Percentiles rank a stretch among this genome's conserved stretches.
Evolutionary conservation across 2,797 vertebrate species (phyloP).

Genomic region (Dendrocincla fuliginosa): DNA sequence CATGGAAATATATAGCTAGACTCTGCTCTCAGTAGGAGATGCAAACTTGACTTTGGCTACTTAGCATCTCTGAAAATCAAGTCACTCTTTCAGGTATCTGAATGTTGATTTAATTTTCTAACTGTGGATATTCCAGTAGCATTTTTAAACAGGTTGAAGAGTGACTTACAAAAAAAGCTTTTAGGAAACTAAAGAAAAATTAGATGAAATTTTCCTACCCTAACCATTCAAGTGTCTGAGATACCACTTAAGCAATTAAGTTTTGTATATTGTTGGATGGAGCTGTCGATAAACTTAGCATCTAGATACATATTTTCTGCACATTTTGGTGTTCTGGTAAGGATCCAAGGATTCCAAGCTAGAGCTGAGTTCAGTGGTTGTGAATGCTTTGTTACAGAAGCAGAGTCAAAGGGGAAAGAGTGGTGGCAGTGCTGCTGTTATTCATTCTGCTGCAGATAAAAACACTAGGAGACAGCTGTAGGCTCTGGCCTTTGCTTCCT

Average conservation of each 20-base stretch:
- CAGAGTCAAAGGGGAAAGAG: not conserved
- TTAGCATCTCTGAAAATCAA: not conserved
- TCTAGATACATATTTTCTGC: not conserved
- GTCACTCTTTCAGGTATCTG: not conserved
- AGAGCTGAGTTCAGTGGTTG: not conserved
- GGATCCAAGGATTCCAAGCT: not conserved
- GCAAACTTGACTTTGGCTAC: not conserved
- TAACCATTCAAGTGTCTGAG: not conserved
- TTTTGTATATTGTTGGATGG: not conserved
- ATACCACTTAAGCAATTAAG: not conserved
- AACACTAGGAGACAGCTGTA: not conserved
- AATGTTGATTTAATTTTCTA: not conserved
- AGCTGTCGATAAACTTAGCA: not conserved
- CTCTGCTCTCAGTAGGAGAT: not conserved
- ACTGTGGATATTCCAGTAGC: not conserved
- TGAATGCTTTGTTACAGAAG: not conserved
- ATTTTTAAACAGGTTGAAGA: not conserved
- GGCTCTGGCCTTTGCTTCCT: not conserved
- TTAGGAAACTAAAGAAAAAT: not conserved
- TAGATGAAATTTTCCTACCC: not conserved
- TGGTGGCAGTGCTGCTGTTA: not conserved
- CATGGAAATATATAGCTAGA: not conserved
- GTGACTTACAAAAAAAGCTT: not conserved
- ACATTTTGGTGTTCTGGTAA: not conserved
- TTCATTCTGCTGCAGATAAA: not conserved